Evolutionary conservation across 2,113 vertebrate species (phyloP).

Genomic region (Trichomycterus rosablanca): DNA sequence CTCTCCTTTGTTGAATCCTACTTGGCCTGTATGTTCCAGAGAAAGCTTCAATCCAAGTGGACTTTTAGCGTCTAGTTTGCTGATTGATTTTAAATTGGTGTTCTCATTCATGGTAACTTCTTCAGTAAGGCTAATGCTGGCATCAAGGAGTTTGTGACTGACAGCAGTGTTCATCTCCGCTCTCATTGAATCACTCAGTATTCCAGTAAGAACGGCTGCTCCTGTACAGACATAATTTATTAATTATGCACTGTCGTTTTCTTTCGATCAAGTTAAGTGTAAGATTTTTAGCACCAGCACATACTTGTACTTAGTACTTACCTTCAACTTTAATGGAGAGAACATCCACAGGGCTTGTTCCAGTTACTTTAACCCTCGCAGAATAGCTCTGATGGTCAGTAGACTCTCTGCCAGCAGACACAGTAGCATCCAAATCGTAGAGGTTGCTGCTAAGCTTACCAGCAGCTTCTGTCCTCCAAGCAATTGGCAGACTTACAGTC

Average conservation of each 20-base stretch:
- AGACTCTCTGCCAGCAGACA: constrained; percentile 70
- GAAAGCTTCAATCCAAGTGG: constrained; percentile 68
- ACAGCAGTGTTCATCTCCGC: constrained; percentile 66
- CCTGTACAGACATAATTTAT: constrained; percentile 61
- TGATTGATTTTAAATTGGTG: constrained; percentile 58
- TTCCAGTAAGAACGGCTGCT: constrained; percentile 65
- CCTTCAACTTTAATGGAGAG: constrained; percentile 80
- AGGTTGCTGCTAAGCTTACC: constrained; percentile 79
- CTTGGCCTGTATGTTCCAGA: constrained; percentile 57
- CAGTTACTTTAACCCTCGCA: constrained; percentile 66
- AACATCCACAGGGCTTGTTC: constrained; percentile 72
- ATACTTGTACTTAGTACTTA: constrained; percentile 46
- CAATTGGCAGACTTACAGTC: constrained; percentile 71
- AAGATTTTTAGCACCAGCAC: too few species aligned
- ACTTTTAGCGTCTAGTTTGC: constrained; percentile 71
- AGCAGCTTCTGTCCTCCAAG: constrained; percentile 76
- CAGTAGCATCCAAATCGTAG: constrained; percentile 79
- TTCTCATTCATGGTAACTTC: constrained; percentile 56
- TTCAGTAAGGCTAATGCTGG: constrained; percentile 63
- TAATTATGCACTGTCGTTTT: constrained; percentile 3
- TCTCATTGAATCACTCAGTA: constrained; percentile 56
- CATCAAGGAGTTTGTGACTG: constrained; percentile 75
- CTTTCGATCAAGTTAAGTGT: not conserved
- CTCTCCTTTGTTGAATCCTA: constrained; percentile 58
- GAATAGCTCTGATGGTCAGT: constrained; percentile 56